A percentile compares a stretch with the other conserved stretches of the same genome.
phyloP scores from a whole-genome alignment of 2,888 invertebrate genomes.

The Dusona sp. region DNA sequence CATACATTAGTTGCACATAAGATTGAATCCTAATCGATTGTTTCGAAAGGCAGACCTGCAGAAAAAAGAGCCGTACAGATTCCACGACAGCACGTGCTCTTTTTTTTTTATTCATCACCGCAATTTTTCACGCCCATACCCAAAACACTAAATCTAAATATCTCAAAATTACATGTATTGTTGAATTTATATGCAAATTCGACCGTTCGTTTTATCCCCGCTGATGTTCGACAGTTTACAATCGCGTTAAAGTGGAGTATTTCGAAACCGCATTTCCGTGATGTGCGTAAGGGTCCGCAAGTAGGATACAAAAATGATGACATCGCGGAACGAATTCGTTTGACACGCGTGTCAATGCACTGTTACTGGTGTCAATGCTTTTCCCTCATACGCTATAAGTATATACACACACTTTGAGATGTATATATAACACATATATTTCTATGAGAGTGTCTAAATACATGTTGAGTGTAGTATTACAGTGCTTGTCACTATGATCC shows the following conservation, averaged over 20 bases:
- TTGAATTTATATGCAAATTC: neutral
- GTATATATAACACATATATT: neutral
- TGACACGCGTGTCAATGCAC: conserved; percentile 71
- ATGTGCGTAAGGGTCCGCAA: conserved; percentile 1
- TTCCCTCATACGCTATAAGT: neutral
- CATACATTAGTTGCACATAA: neutral
- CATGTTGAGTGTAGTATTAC: conserved; percentile 16
- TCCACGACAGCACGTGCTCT: neutral
- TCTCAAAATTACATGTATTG: neutral
- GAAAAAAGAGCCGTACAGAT: neutral
- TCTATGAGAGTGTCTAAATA: conserved; percentile 13
- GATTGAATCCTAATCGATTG: conserved; percentile 2
- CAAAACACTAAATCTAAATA: neutral
- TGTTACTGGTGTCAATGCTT: conserved; percentile 63
- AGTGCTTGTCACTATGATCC: conserved; percentile 26
- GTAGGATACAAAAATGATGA: conserved; percentile 14
- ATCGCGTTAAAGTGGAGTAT: conserved; percentile 53
- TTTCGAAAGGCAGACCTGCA: neutral
- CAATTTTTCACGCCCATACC: neutral
- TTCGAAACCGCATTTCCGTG: conserved; percentile 39
- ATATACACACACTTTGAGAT: conserved; percentile 15
- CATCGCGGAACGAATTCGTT: conserved; percentile 67
- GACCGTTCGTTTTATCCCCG: neutral
- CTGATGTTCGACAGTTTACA: conserved; percentile 43
- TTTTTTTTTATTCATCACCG: neutral